Conservation (phyloP, 2,797 vertebrate species). For the Danio aesculapii region DNA sequence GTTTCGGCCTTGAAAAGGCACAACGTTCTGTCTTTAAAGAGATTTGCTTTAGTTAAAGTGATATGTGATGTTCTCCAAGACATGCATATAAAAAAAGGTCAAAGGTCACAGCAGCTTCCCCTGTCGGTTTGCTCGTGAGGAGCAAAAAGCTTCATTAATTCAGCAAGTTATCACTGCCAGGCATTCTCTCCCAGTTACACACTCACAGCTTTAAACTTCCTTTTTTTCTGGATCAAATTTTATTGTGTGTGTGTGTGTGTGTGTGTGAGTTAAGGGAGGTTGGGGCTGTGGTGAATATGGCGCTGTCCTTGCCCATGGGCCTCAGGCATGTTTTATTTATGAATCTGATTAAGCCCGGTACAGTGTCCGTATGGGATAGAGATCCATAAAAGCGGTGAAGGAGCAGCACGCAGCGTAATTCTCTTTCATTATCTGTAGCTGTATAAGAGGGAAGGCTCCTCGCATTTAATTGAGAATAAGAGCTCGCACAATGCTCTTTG, state of each 20-base stretch:
- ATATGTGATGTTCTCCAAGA: constrained; percentile 11
- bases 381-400: constrained; percentile 70
- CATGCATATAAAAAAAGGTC: constrained; percentile 43
- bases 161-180: constrained; percentile 20
- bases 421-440: constrained; percentile 59
- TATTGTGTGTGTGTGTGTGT: too few relatives aligned
- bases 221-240: constrained; percentile 53
- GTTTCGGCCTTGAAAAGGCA: constrained; percentile 5
- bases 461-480: constrained; percentile 69
- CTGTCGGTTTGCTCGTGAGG: constrained; percentile 14
- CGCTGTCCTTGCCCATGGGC: constrained; percentile 62
- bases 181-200: neutral
- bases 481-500: constrained; percentile 58
- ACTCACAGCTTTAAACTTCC: constrained; percentile 10
- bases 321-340: constrained; percentile 76
- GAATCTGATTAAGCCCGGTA: constrained; percentile 75
- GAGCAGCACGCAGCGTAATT: constrained; percentile 66
- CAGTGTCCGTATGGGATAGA: constrained; percentile 64
- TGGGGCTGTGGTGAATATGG: constrained; percentile 58
- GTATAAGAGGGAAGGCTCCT: constrained; percentile 63
- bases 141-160: constrained; percentile 45
- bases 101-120: constrained; percentile 33
- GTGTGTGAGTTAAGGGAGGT: too few relatives aligned
- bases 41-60: constrained; percentile 30
- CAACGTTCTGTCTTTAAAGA: constrained; percentile 30